Evolutionary conservation across 1,140 invertebrate genomes (phyloP), one percentile per base, ranked within the genome.

Genomic region (Pseudomyrmex concolor): DNA sequence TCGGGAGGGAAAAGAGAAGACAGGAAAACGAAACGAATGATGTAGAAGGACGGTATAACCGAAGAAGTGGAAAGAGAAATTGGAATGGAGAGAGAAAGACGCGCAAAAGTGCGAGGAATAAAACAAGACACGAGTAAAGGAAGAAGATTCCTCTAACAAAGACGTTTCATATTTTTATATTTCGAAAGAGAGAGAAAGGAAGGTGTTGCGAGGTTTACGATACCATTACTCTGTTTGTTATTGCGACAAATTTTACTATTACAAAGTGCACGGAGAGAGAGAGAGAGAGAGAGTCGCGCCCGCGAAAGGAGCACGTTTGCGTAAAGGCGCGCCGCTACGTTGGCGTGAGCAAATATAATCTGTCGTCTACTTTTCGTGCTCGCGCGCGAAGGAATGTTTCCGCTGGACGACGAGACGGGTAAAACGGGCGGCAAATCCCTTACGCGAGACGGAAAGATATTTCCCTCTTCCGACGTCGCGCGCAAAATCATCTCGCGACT

Each of bases 121-220:
- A 66, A 57, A 17, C n/a, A 57, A 51, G 59, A 51, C 57, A 68
- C 13, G 54, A 60, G 51, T 73, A 51, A 73, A 62, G 57, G 17
- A n/a, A 48, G 57, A 72, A 74, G 74, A 34, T 64, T 71, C 34
- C 82, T 71, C 82, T 80, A 80, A 84, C 74, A 84, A 70, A 84
- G 77, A 81, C 45, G 51, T 57, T 84, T 57, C 68, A 83, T 82
- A 82, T 82, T 82, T 84, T 84, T 84, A 84, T 84, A 84, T 84
- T 84, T 82, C 45, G n/a, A 60, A 22, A 8, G 43, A 80, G 34
- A 55, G 67, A 43, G 19, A 17, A 19, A 48, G 12, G 7, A 13
- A 9, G 25, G 3, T 51, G 34, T 66, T 50, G 62, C 8, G 74
- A 48, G 63, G 55, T 67, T 84, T 84, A 84, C 80, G 66, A 55